Evolutionary conservation across 2,113 vertebrate genomes (phyloP).

Genomic region (Myiozetetes cayanensis): DNA sequence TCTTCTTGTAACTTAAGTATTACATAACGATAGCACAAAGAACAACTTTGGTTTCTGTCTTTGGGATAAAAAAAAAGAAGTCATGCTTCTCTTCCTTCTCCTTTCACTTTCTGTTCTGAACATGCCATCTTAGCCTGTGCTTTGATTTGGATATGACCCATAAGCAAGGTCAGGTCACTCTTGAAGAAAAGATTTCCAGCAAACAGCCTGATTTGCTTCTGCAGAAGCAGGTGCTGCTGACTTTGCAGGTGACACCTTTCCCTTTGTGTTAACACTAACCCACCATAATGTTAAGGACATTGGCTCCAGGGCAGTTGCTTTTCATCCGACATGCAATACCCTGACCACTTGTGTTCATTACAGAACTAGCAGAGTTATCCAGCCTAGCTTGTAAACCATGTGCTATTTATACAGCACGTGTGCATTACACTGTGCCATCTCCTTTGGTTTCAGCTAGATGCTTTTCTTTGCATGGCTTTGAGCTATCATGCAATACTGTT

Average conservation of each 20-base stretch:
- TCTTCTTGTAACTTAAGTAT: background rate
- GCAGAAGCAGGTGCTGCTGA: conserved; percentile 1
- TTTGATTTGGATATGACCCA: background rate
- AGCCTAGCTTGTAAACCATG: background rate
- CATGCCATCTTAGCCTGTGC: background rate
- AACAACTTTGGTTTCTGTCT: background rate
- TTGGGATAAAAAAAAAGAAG: background rate
- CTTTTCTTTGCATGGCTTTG: background rate
- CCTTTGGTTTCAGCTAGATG: background rate
- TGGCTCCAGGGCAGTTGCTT: conserved; percentile 9
- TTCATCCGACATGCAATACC: background rate
- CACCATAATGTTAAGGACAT: background rate
- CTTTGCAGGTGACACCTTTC: conserved; percentile 3
- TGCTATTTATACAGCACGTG: background rate
- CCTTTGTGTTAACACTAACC: background rate
- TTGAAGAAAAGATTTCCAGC: background rate
- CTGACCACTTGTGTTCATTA: background rate
- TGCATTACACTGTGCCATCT: background rate
- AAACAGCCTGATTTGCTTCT: background rate
- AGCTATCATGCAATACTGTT: background rate
- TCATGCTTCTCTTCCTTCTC: background rate
- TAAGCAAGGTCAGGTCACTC: background rate
- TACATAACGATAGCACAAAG: background rate
- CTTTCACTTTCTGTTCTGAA: conserved; percentile 22
- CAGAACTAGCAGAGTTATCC: background rate